Evolutionary conservation across 2,113 vertebrate genomes (phyloP).

Genomic region (Athene noctua): DNA sequence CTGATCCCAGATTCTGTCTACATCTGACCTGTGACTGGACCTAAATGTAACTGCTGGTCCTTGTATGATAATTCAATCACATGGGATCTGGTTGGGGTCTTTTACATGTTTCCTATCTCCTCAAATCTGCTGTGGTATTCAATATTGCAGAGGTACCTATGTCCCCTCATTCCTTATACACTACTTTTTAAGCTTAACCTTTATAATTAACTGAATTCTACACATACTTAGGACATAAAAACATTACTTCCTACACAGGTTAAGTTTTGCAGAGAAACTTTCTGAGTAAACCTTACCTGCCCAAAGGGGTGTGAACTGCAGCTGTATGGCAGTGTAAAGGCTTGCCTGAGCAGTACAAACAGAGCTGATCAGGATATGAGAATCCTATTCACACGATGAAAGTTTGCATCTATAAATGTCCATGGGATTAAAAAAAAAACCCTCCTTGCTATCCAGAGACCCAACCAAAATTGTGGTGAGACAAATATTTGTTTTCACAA

Average conservation of each 20-base stretch:
- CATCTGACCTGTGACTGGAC: background rate
- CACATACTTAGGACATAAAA: background rate
- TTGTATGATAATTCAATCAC: background rate
- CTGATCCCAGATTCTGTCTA: background rate
- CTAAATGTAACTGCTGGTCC: background rate
- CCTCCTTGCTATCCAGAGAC: background rate
- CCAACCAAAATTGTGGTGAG: background rate
- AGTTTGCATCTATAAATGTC: background rate
- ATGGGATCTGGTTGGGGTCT: too few relatives aligned
- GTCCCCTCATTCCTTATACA: background rate
- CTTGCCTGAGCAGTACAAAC: background rate
- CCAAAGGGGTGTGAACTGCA: accelerated
- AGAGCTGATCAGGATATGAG: background rate
- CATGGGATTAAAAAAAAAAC: background rate
- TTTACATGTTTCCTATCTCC: background rate
- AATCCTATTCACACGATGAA: background rate
- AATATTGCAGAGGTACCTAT: background rate
- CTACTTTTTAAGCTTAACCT: background rate
- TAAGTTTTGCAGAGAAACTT: background rate
- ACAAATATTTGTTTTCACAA: conserved; percentile 36
- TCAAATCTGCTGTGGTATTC: background rate
- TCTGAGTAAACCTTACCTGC: background rate
- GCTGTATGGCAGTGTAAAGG: background rate
- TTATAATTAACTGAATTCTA: background rate
- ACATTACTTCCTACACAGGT: background rate